Evolutionary conservation across 2,888 invertebrate genomes (phyloP).

Genomic region (Oligia fasciuncula): DNA sequence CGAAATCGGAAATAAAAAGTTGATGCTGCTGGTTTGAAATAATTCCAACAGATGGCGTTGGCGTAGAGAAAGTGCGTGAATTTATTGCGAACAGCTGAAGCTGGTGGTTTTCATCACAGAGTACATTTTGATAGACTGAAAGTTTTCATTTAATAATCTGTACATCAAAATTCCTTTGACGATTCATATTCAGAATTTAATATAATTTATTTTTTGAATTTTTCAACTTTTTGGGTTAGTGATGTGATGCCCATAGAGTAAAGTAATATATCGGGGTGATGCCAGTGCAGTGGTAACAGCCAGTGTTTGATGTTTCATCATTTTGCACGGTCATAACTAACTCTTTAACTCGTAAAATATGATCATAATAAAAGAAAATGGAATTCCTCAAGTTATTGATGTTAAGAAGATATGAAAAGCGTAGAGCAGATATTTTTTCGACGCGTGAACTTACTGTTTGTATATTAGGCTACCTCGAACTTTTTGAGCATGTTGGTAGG

Average conservation of each 20-base stretch:
- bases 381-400: neutral
- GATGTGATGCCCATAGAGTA: too few species aligned
- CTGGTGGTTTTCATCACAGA: neutral
- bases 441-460: neutral
- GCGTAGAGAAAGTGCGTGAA: neutral
- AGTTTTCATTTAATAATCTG: neutral
- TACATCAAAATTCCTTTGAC: conserved; percentile 2
- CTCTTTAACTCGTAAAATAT: neutral
- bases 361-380: neutral
- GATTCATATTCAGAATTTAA: neutral
- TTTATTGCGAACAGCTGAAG: conserved; percentile 28
- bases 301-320: neutral
- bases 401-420: neutral
- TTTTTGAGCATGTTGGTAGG: neutral
- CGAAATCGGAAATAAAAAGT: too few species aligned
- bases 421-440: neutral
- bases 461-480: too few species aligned
- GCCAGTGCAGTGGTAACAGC: neutral
- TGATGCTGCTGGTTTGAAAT: neutral
- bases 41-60: conserved; percentile 45
- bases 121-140: too few species aligned
- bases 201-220: neutral
- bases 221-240: neutral
- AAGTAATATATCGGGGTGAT: too few species aligned
- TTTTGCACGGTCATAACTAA: neutral